Evolutionary conservation across 2,888 invertebrate species (phyloP).

Genomic region (Brassicogethes aeneus): DNA sequence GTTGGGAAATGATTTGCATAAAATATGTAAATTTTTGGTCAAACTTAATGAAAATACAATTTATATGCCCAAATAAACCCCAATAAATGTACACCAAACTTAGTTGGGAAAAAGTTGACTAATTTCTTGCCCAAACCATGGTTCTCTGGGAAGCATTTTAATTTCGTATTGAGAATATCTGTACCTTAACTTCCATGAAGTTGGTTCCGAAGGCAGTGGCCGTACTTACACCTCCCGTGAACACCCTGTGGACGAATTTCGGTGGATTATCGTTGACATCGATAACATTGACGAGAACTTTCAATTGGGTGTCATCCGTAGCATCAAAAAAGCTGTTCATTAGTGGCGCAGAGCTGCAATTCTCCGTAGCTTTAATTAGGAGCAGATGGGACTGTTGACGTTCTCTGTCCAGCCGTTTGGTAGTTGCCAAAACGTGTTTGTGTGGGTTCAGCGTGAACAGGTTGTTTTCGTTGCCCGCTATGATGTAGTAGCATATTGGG

Average conservation of each 20-base stretch:
- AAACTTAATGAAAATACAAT: too few relatives aligned
- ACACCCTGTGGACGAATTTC: slow-evolving; percentile 66
- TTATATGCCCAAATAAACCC: too few relatives aligned
- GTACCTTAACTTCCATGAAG: slow-evolving; percentile 75
- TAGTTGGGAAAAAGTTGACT: too few relatives aligned
- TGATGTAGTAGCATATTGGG: slow-evolving; percentile 87
- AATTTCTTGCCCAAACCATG: too few relatives aligned
- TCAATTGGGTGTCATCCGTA: slow-evolving; percentile 59
- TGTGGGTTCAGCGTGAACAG: slow-evolving; percentile 64
- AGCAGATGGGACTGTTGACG: slow-evolving; percentile 56
- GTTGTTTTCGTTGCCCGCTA: slow-evolving; percentile 70
- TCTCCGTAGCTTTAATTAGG: slow-evolving; percentile 73
- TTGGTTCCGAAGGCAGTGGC: slow-evolving; percentile 84
- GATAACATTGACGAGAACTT: slow-evolving; percentile 59
- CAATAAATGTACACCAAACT: too few relatives aligned
- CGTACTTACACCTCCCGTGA: slow-evolving; percentile 91
- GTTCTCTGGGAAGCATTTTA: too few relatives aligned
- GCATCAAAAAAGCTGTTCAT: slow-evolving; percentile 48
- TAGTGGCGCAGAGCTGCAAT: slow-evolving; percentile 57
- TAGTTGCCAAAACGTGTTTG: slow-evolving; percentile 53
- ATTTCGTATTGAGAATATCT: too few relatives aligned
- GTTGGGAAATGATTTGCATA: too few relatives aligned
- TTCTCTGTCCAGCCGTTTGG: slow-evolving; percentile 68
- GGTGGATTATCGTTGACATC: slow-evolving; percentile 93
- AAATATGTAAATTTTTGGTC: too few relatives aligned